Evolutionary conservation across 2,888 invertebrate genomes (phyloP).

Genomic region (Morinoia aosen): DNA sequence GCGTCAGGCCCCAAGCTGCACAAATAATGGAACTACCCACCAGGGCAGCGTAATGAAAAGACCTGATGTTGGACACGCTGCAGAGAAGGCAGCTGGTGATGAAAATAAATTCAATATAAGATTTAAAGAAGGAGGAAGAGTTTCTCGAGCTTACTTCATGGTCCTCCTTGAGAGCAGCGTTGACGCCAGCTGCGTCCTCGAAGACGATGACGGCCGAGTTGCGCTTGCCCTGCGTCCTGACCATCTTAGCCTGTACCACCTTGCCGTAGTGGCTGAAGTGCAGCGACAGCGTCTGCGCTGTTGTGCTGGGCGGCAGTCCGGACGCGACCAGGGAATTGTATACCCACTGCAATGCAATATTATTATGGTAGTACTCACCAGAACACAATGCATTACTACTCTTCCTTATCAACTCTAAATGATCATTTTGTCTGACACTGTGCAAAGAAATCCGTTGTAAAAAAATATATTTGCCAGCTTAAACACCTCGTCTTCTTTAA

Average conservation of each 20-base stretch:
- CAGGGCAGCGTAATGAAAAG: no score
- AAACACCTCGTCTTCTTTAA: neutral
- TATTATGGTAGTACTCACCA: neutral
- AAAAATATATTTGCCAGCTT: neutral
- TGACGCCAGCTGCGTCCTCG: neutral
- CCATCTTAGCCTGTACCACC: neutral
- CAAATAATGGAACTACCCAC: no score
- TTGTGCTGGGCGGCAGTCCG: neutral
- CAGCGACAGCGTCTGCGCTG: neutral
- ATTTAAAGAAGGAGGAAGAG: neutral
- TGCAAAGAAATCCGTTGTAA: neutral
- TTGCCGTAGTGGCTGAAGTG: slow-evolving; percentile 42
- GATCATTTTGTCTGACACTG: neutral
- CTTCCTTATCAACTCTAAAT: neutral
- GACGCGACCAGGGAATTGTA: neutral
- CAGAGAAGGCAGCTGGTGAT: neutral
- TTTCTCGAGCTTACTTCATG: neutral
- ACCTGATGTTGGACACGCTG: no score
- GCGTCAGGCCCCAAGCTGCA: no score
- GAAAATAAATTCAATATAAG: neutral
- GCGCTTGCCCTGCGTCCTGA: neutral
- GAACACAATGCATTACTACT: neutral
- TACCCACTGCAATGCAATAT: neutral
- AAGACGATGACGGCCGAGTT: neutral
- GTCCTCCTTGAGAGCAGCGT: neutral